Conservation (phyloP, 2,888 invertebrate species). For the Stenichneumon culpator region DNA sequence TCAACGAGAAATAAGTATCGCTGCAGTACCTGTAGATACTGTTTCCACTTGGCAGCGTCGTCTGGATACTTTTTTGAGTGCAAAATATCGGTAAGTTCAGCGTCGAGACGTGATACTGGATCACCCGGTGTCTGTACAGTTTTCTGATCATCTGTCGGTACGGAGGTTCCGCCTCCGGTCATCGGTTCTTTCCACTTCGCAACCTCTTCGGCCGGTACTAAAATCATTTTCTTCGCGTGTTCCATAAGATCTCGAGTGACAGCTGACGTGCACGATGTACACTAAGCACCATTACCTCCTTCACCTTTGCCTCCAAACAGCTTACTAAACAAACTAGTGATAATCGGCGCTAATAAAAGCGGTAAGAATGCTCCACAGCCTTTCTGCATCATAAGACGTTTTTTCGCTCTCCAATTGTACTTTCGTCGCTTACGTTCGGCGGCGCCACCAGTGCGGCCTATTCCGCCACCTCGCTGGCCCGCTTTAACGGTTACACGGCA, state of each 20-base stretch:
- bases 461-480: too few relatives aligned
- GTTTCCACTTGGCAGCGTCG: too few relatives aligned
- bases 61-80: too few relatives aligned
- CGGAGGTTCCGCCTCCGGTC: background rate
- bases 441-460: background rate
- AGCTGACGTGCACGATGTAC: too few relatives aligned
- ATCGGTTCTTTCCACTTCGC: background rate
- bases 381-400: constrained; percentile 76
- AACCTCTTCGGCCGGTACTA: constrained; percentile 8
- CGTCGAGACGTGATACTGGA: constrained; percentile 31
- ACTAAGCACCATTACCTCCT: background rate
- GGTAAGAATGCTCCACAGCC: constrained; percentile 76
- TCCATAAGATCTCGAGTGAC: background rate
- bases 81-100: too few relatives aligned
- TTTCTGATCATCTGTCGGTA: too few relatives aligned
- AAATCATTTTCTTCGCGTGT: constrained; percentile 38
- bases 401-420: constrained; percentile 14
- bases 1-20: too few relatives aligned
- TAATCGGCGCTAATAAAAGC: constrained; percentile 11
- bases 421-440: background rate
- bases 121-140: background rate
- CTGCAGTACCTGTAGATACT: too few relatives aligned
- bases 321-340: background rate
- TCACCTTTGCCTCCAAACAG: constrained; percentile 6
- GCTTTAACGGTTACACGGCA: background rate